Percentiles rank a stretch among this genome's conserved stretches.
Evolutionary conservation across 35 echinoderm and acorn worm species (phyloP).

Genomic region (Patiria miniata): DNA sequence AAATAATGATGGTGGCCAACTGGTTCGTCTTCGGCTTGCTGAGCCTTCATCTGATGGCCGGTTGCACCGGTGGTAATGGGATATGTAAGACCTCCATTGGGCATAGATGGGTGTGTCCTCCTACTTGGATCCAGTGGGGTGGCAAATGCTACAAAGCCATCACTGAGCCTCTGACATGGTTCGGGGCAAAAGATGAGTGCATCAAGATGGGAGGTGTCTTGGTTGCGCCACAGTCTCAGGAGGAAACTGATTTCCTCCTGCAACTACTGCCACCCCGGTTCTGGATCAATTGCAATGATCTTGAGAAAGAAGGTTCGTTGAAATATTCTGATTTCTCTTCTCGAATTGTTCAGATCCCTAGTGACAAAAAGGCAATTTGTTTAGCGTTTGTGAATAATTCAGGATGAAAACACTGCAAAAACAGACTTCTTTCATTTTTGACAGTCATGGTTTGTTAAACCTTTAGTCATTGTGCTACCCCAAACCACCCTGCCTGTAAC

Average conservation of each 20-base stretch:
- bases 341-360: too few relatives aligned
- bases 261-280: neutral
- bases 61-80: constrained; percentile 1
- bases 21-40: neutral
- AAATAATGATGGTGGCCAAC: too few relatives aligned
- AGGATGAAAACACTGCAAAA: too few relatives aligned
- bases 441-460: too few relatives aligned
- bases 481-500: too few relatives aligned
- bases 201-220: constrained; percentile 13
- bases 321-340: too few relatives aligned
- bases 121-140: neutral
- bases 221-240: neutral
- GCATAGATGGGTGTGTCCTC: too few relatives aligned
- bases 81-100: neutral
- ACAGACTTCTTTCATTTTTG: too few relatives aligned
- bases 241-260: neutral
- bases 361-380: too few relatives aligned
- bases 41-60: neutral
- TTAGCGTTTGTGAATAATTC: too few relatives aligned
- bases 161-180: neutral
- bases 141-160: neutral
- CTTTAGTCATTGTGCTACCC: too few relatives aligned
- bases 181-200: neutral
- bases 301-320: neutral
- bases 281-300: neutral